Percentiles rank a stretch among this genome's conserved stretches.
These are phyloP conservation scores for Belgica antarctica DNA, from an alignment of 2,888 invertebrate species.

Conservation along the genomic window DNA sequence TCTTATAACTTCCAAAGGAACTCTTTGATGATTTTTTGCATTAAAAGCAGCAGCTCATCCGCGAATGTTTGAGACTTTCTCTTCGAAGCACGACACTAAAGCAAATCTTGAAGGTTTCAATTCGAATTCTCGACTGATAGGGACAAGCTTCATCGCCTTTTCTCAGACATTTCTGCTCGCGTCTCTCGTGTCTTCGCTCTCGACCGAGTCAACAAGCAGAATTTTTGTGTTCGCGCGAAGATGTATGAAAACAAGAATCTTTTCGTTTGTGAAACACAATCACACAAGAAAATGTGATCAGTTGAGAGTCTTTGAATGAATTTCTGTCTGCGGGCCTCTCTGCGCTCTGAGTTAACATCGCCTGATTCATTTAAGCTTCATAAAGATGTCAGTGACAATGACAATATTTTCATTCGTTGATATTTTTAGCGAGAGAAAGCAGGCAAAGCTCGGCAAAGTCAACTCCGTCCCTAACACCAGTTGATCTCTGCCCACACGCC, in stretches of 20 bases:
- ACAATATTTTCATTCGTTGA: no score
- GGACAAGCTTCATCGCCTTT: constrained; percentile 25
- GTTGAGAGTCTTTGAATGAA: no score
- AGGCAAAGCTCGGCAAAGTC: no score
- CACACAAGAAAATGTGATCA: no score
- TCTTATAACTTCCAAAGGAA: constrained; percentile 34
- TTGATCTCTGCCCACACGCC: no score
- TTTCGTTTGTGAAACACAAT: no score
- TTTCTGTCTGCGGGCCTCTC: no score
- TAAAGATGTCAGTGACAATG: background rate
- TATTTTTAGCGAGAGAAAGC: no score
- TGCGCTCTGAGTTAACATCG: no score
- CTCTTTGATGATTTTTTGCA: constrained; percentile 38
- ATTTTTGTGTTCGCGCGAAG: background rate
- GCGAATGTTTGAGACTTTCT: background rate
- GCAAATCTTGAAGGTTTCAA: constrained; percentile 24
- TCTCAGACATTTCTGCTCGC: background rate
- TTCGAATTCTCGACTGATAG: constrained; percentile 29
- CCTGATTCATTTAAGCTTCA: no score
- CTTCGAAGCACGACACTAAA: background rate
- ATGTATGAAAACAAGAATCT: background rate
- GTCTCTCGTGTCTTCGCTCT: constrained; percentile 9
- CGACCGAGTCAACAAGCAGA: background rate
- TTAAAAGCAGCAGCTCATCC: background rate
- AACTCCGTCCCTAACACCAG: no score